A percentile compares a stretch with the other conserved stretches of the same genome.
These are phyloP conservation scores for Notodonta ziczac DNA, from an alignment of 2,888 invertebrate species.

Conservation along the genomic window DNA sequence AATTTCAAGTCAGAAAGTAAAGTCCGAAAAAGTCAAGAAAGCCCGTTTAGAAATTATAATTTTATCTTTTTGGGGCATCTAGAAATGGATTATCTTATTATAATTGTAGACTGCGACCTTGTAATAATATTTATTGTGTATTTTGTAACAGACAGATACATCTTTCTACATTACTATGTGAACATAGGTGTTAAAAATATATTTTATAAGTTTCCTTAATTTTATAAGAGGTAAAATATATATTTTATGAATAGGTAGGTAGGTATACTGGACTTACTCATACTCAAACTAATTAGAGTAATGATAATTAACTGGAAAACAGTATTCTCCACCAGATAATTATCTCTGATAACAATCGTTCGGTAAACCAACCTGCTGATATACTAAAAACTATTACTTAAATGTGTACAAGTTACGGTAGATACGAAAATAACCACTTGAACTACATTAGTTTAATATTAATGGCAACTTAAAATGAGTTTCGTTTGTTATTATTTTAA, in stretches of 20 bases:
- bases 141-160: too few relatives aligned
- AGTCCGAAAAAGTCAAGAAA: too few relatives aligned
- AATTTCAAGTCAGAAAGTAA: neutral
- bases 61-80: neutral
- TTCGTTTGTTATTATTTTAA: neutral
- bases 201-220: too few relatives aligned
- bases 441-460: neutral
- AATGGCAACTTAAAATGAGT: neutral
- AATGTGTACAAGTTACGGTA: neutral
- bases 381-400: neutral
- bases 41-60: too few relatives aligned
- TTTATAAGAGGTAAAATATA: too few relatives aligned
- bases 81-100: neutral
- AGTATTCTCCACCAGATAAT: neutral
- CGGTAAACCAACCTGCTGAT: neutral
- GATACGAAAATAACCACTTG: neutral
- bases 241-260: too few relatives aligned
- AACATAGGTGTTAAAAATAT: too few relatives aligned
- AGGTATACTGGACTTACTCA: neutral
- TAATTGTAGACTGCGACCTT: too few relatives aligned
- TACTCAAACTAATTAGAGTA: neutral
- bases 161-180: too few relatives aligned
- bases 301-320: slow-evolving; percentile 1
- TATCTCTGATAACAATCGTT: slow-evolving; percentile 1
- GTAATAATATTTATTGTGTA: too few relatives aligned